phyloP scores from a whole-genome alignment of 2,113 vertebrate genomes.

The Phaetusa simplex region DNA sequence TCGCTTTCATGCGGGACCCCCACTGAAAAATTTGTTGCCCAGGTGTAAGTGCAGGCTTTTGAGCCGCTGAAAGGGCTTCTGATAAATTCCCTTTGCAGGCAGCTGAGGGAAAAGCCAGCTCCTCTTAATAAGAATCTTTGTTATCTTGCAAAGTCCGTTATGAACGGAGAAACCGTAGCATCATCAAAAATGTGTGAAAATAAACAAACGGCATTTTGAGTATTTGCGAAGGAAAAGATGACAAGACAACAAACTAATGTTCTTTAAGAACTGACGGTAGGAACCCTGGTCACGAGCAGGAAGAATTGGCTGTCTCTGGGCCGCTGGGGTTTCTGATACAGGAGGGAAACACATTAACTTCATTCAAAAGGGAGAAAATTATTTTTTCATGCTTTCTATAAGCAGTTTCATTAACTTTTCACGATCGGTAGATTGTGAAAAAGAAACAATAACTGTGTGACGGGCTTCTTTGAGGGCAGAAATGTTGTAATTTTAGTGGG shows the following conservation, averaged over 20 bases:
- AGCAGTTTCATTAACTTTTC: slow-evolving; percentile 15
- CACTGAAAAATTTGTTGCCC: background rate
- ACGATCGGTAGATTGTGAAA: background rate
- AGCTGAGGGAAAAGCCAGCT: background rate
- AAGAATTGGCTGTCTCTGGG: background rate
- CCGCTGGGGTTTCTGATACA: background rate
- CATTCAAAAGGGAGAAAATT: background rate
- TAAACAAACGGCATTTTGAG: background rate
- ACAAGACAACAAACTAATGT: background rate
- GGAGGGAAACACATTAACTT: background rate
- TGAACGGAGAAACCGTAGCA: background rate
- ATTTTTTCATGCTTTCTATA: background rate
- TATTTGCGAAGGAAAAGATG: background rate
- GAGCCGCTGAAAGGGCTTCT: background rate
- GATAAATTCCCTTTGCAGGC: background rate
- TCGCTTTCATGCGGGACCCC: background rate
- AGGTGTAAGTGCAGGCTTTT: background rate
- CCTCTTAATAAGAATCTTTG: background rate
- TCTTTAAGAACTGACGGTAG: background rate
- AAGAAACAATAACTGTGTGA: background rate
- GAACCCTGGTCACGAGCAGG: background rate
- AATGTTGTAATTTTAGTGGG: background rate
- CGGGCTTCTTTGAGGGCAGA: background rate
- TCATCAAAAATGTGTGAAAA: background rate
- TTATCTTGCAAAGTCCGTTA: background rate